Evolutionary conservation across 2,113 vertebrate species (phyloP).

Genomic region (Lampris incognitus): DNA sequence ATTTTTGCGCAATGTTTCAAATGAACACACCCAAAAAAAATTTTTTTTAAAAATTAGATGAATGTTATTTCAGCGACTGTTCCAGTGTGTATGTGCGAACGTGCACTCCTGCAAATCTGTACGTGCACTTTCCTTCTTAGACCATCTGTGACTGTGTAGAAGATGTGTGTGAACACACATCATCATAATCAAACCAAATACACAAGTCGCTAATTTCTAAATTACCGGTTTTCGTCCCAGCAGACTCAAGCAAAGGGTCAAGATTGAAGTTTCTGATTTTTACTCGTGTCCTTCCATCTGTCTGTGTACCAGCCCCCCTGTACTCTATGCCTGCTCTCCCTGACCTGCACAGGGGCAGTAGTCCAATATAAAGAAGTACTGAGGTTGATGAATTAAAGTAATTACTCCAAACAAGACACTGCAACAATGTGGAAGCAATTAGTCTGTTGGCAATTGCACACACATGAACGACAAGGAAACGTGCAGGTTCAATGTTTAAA

Average conservation of each 20-base stretch:
- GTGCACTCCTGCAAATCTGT: not conserved
- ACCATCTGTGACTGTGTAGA: not conserved
- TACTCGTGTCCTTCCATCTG: not conserved
- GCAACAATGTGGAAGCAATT: slow-evolving; percentile 52
- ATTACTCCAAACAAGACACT: slow-evolving; percentile 32
- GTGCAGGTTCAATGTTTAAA: not conserved
- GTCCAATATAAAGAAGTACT: slow-evolving; percentile 30
- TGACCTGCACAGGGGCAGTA: slow-evolving; percentile 24
- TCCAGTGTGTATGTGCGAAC: not conserved
- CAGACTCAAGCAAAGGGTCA: slow-evolving; percentile 12
- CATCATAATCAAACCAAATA: slow-evolving; percentile 4
- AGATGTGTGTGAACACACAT: not conserved
- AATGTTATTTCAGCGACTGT: not conserved
- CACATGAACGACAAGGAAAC: not conserved
- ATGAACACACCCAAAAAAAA: slow-evolving; percentile 1
- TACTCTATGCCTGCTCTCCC: slow-evolving; percentile 36
- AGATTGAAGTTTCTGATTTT: slow-evolving; percentile 11
- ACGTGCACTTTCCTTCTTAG: no score
- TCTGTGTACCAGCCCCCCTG: not conserved
- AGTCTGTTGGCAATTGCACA: not conserved
- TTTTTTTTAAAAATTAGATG: not conserved
- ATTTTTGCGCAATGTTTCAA: not conserved
- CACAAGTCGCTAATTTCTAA: no score
- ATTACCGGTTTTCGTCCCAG: no score
- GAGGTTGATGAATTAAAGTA: slow-evolving; percentile 34